Evolutionary conservation across 2,797 vertebrate genomes (phyloP), one percentile per base, ranked within the genome.

Genomic region (Champsocephalus esox): DNA sequence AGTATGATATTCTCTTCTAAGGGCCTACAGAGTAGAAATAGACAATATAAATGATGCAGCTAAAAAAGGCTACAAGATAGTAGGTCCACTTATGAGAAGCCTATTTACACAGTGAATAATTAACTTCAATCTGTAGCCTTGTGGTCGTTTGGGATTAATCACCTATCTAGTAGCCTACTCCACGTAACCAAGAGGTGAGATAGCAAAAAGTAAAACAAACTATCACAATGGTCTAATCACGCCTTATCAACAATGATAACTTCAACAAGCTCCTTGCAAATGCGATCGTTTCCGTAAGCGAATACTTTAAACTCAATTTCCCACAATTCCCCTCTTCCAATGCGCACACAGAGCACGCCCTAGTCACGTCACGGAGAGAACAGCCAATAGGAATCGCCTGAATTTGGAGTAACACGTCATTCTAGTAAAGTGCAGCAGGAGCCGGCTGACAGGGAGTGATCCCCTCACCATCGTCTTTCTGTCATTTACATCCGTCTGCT

Each of bases 341-440:
- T 50, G 28, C 68, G 73, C 19, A n/a, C 12, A 24, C 4, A 9
- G 1, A 34, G 14, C 24, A 70, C 64, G 58, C 19, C 11, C 0
- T 8, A 0, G 0, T 14, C 2, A 87, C 91, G 90, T 90, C 73
- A 52, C 0, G 2, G 8, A 50, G 1, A 2, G 24, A 41, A 0
- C 16, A 89, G 19, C 93, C 94, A 94, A 94, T 95, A 48, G 87
- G 32, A 77, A 14, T 48, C 32, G 55, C 4, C 51, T 13, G 49
- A 72, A 73, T 67, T 56, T 86, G 12, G 86, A 93, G 92, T 92
- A 93, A 93, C 94, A 95, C 94, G 94, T 95, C 94, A 93, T 72
- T 89, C 70, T 89, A 88, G 69, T 19, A 21, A 64, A 85, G 85
- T 48, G 66, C 57, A 79, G 87, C 57, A 79, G 87, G 73, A 87